Percentiles rank a stretch among this genome's conserved stretches.
These are phyloP conservation scores for Eretmocerus hayati DNA, from an alignment of 2,888 invertebrate species.

Conservation along the genomic window DNA sequence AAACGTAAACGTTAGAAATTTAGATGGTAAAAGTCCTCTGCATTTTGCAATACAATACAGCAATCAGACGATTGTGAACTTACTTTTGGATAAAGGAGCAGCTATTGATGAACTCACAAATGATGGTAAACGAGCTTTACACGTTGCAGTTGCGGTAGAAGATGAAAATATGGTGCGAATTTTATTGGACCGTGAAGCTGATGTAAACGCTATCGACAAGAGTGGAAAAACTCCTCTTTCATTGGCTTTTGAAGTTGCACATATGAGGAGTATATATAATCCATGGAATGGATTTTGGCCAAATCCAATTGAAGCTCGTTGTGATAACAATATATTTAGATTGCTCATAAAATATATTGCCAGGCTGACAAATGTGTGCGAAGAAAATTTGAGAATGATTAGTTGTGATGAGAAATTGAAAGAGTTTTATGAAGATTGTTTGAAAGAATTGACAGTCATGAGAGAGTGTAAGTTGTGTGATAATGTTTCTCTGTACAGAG, in stretches of 20 bases:
- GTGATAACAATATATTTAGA: slow-evolving; percentile 11
- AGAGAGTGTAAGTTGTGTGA: slow-evolving; percentile 5
- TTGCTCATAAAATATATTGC: slow-evolving; percentile 12
- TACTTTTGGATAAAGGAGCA: slow-evolving; percentile 54
- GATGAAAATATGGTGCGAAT: slow-evolving; percentile 49
- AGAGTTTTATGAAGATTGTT: slow-evolving; percentile 6
- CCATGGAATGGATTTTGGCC: slow-evolving; percentile 16
- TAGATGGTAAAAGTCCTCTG: slow-evolving; percentile 28
- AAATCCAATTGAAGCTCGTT: slow-evolving; percentile 1
- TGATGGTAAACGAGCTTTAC: slow-evolving; percentile 57
- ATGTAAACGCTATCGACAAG: slow-evolving; percentile 48
- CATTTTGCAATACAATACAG: slow-evolving; percentile 60
- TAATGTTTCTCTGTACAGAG: slow-evolving; percentile 9
- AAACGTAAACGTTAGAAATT: slow-evolving; percentile 25
- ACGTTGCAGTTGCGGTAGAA: slow-evolving; percentile 55
- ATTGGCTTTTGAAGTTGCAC: slow-evolving; percentile 9
- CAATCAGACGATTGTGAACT: slow-evolving; percentile 48
- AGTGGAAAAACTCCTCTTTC: slow-evolving; percentile 50
- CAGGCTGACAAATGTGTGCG: slow-evolving; percentile 4
- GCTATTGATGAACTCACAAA: slow-evolving; percentile 55
- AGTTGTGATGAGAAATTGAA: slow-evolving; percentile 2
- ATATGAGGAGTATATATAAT: slow-evolving; percentile 17
- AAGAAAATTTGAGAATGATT: slow-evolving; percentile 14
- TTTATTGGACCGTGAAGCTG: slow-evolving; percentile 54
- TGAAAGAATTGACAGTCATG: slow-evolving; percentile 6